These are phyloP conservation scores for Falco cherrug DNA, from an alignment of 2,797 vertebrate species.

Conservation along the genomic window DNA sequence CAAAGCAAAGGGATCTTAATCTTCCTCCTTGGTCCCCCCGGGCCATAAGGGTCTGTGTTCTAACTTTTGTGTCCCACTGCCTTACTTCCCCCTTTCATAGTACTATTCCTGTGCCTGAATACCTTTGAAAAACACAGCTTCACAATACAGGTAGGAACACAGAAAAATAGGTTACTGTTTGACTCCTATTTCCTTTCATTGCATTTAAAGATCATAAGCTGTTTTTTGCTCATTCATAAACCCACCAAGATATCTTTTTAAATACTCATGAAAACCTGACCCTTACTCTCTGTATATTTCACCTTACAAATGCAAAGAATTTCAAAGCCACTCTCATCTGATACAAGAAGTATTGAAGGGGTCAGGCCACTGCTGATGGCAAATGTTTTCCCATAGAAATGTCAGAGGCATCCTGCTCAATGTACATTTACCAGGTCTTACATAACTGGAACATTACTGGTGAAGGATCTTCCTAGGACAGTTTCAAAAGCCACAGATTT, in stretches of 20 bases:
- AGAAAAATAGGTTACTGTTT: not conserved
- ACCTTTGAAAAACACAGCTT: not conserved
- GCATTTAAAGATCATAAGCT: not conserved
- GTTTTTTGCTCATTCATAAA: not conserved
- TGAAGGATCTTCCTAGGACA: not conserved
- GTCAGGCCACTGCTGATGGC: not conserved
- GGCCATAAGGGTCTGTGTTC: not conserved
- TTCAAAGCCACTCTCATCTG: not conserved
- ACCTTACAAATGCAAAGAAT: not conserved
- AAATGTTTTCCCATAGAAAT: not conserved
- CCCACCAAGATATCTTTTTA: not conserved
- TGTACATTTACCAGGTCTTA: not conserved
- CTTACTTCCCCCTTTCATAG: not conserved
- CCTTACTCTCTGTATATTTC: not conserved
- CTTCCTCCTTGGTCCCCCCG: not conserved
- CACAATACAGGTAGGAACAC: not conserved
- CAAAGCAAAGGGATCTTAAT: not conserved
- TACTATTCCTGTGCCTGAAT: not conserved
- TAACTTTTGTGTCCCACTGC: not conserved
- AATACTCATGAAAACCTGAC: not conserved
- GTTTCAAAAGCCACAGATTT: not conserved
- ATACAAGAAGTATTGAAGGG: not conserved
- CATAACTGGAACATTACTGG: not conserved
- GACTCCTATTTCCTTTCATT: not conserved
- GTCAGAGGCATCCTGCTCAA: fast-evolving